Conservation (phyloP, 2,113 vertebrate species). For the Pavo muticus region DNA sequence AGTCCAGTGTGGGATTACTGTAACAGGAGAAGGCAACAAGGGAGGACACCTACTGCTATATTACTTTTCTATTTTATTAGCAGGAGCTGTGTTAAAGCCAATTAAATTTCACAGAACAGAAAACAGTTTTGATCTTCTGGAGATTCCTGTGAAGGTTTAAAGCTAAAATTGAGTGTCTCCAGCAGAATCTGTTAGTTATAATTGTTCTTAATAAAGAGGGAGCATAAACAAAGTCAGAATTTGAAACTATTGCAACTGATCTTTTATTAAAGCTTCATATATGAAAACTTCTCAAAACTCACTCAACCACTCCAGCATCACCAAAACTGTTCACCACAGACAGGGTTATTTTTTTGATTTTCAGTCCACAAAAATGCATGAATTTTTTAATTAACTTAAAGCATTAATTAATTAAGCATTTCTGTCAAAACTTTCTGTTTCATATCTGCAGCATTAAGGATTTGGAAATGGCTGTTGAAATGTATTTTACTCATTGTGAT, state of each 20-base stretch:
- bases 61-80: slow-evolving; percentile 68
- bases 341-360: not conserved
- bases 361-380: not conserved
- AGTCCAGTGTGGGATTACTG: not conserved
- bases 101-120: slow-evolving; percentile 67
- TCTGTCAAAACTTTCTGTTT: not conserved
- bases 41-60: slow-evolving; percentile 64
- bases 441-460: not conserved
- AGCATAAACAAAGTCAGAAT: slow-evolving; percentile 48
- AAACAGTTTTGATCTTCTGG: slow-evolving; percentile 59
- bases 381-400: not conserved
- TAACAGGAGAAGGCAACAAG: slow-evolving; percentile 56
- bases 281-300: not conserved
- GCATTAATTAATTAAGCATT: not conserved
- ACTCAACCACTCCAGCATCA: not conserved
- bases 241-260: slow-evolving; percentile 23
- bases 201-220: slow-evolving; percentile 64
- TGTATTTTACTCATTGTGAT: not conserved
- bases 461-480: not conserved
- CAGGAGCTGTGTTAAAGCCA: slow-evolving; percentile 59
- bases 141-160: slow-evolving; percentile 64
- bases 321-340: not conserved
- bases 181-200: slow-evolving; percentile 66
- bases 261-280: not conserved
- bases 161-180: slow-evolving; percentile 57